Evolutionary conservation across 2,113 vertebrate genomes (phyloP), one percentile per base, ranked within the genome.

Genomic region (Aramus guarauna): DNA sequence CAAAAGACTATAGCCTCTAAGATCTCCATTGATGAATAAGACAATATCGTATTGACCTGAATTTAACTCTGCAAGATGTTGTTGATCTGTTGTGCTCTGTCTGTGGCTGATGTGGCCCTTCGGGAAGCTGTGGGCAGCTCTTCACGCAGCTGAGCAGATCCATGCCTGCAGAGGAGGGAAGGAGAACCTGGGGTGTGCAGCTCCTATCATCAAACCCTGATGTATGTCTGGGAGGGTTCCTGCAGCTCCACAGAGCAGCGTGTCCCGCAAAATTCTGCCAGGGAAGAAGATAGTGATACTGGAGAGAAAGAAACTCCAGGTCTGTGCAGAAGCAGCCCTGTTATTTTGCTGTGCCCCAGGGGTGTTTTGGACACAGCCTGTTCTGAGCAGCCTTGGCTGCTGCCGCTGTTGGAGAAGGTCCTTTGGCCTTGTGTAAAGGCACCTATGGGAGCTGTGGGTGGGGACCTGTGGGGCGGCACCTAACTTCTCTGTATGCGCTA

Each of bases 221-320:
- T 0, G 0, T 37, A 9, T 10, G 26, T 56, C 39, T n/a, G 59
- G 23, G 27, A 47, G 56, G 22, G n/a, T 8, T 75, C 34, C 30
- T 21, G 0, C 13, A 59, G 62, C 76, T 64, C 47, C 39, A 3
- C 6, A 10, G 74, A 30, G 45, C 58, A 32, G 18, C 0, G 1
- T 0, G 1, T 63, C 60, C 59, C 39, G 47, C 32, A 32, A 12
- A 62, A 20, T 20, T 10, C 34, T 11, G 75, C 32, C 18, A 26
- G 71, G 66, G 27, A 9, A 6, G 48, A 9, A 15, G 36, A 2
- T 21, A 27, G 5, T 37, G 50, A 17, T 64, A 5, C 17, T 64
- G 84, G 43, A 55, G 47, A 37, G 34, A 15, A 30, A 26, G 47
- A 3, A 73, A 1, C n/a, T 56, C 8, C n/a, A 37, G 52, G 26